phyloP scores from a whole-genome alignment of 2,113 vertebrate species.

The Eupsittula cactorum region DNA sequence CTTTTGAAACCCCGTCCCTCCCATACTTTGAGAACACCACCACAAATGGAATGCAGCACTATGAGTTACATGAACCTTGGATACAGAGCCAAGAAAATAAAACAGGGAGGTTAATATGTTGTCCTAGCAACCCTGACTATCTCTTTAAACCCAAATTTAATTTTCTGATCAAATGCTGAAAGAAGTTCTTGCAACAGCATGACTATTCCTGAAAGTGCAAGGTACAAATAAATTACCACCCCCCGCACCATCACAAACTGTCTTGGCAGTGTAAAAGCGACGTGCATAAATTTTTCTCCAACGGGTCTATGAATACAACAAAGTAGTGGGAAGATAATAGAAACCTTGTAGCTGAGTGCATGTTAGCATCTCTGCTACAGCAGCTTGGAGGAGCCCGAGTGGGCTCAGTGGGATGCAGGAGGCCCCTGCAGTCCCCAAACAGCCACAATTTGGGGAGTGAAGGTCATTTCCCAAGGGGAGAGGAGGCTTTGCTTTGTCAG shows the following conservation, averaged over 20 bases:
- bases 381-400: background rate
- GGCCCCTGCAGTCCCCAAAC: background rate
- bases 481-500: background rate
- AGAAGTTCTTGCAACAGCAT: constrained; percentile 42
- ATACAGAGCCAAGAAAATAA: constrained; percentile 4
- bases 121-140: constrained; percentile 62
- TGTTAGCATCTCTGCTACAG: fast-evolving
- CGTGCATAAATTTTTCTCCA: constrained; percentile 21
- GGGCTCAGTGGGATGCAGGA: background rate
- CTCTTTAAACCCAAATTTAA: constrained; percentile 65
- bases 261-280: background rate
- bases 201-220: constrained; percentile 44
- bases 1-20: background rate
- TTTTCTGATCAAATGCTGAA: constrained; percentile 62
- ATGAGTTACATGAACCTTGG: background rate
- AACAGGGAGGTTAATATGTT: constrained; percentile 49
- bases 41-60: background rate
- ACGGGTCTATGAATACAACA: constrained; percentile 16
- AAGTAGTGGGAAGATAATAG: background rate
- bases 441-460: background rate
- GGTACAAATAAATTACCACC: constrained; percentile 45
- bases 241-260: background rate
- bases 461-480: background rate
- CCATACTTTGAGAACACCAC: background rate
- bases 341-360: background rate